Conservation (phyloP, 2,797 vertebrate species). For the Danionella dracula region DNA sequence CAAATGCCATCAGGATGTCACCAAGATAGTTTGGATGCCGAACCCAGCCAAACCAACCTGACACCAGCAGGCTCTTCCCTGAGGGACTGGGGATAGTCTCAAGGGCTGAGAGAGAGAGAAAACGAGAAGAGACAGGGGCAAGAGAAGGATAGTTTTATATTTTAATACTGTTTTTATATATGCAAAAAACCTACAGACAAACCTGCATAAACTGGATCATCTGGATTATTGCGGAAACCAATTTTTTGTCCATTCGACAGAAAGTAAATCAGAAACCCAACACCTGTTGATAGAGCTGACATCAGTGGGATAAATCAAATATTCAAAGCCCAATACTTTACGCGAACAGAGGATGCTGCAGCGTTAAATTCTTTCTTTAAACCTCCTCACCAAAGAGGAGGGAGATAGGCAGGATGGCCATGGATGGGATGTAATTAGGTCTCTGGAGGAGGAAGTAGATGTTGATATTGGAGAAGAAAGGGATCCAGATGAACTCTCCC, state of each 20-base stretch:
- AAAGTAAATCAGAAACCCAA: conserved; percentile 42
- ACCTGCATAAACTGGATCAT: conserved; percentile 30
- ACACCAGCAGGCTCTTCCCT: conserved; percentile 47
- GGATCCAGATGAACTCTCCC: conserved; percentile 51
- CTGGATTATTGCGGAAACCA: conserved; percentile 43
- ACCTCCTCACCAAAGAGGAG: conserved; percentile 33
- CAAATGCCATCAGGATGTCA: conserved; percentile 45
- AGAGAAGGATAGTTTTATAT: no score
- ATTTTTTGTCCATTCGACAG: conserved; percentile 47
- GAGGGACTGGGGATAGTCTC: conserved; percentile 36
- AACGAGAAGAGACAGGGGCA: no score
- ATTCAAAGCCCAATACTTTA: no score
- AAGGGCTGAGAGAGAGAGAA: conserved; percentile 28
- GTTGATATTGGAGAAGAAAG: conserved; percentile 44
- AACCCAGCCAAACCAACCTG: conserved; percentile 53
- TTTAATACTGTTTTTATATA: no score
- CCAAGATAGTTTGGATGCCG: conserved; percentile 52
- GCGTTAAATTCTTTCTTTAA: no score
- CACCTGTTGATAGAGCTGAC: conserved; percentile 24
- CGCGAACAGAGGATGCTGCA: no score
- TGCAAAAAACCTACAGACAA: neutral
- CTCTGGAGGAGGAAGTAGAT: conserved; percentile 41
- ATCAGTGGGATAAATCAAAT: no score
- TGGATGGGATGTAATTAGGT: conserved; percentile 20
- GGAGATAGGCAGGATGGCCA: conserved; percentile 6